Evolutionary conservation across 2,113 vertebrate genomes (phyloP), one percentile per base, ranked within the genome.

Genomic region (Uria aalge): DNA sequence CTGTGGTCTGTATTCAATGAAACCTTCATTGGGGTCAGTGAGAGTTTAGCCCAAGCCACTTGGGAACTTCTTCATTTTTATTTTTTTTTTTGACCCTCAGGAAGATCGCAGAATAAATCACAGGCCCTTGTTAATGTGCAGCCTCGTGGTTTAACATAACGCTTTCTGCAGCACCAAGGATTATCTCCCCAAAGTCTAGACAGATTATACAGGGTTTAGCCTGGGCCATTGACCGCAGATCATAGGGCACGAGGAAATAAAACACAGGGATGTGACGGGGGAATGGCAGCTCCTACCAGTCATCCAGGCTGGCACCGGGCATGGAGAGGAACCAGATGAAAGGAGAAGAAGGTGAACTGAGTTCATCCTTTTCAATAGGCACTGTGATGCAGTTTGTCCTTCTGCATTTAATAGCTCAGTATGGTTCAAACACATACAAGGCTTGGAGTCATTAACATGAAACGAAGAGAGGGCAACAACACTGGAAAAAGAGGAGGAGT

Each of bases 401-500:
- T 57, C 38, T 67, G 5, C 15, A 21, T 82, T 87, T 50, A 77
- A 22, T 1, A 6, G 18, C 38, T 69, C 15, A n/a, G 34, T 19
- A 45, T 2, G 14, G 17, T 56, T 84, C 84, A 40, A 43, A 40
- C 40, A 6, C 81, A 64, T 30, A 73, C 60, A 63, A 41, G n/a
- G 57, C 63, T 85, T 66, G 94, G 80, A 85, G 76, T 87, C 40
- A 1, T 72, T 15, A 23, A 13, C 2, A 3, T 16, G 29, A 56
- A 77, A 43, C 56, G 85, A 9, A 88, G 53, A 60, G 90, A 92
- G 66, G 94, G 92, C 85, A 73, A 47, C 56, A 15, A 40, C 55
- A 34, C 64, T 94, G 96, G 97, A 94, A 97, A 96, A 92, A 96
- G 83, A 94, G 94, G 87, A 77, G 94, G 93, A 92, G 92, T 94